A percentile compares a stretch with the other conserved stretches of the same genome.
These are phyloP conservation scores for Ypsolopha sequella DNA, from an alignment of 2,888 invertebrate genomes.

Conservation along the genomic window DNA sequence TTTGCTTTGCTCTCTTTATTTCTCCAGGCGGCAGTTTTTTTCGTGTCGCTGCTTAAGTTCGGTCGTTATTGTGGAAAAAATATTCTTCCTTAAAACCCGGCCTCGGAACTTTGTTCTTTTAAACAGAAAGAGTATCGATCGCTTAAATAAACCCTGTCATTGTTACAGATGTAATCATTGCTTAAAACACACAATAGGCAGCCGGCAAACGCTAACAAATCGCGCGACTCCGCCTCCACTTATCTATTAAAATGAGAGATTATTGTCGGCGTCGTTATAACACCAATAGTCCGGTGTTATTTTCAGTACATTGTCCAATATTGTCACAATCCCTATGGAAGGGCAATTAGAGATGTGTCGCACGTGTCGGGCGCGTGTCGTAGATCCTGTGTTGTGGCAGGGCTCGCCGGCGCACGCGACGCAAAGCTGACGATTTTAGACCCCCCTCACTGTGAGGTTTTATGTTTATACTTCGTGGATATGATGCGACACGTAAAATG, in stretches of 20 bases:
- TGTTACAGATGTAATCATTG: background rate
- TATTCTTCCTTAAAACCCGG: background rate
- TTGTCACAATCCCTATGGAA: conserved; percentile 62
- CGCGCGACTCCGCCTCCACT: conserved; percentile 59
- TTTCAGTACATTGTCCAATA: conserved; percentile 68
- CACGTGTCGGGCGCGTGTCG: conserved; percentile 61
- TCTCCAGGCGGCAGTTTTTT: conserved; percentile 66
- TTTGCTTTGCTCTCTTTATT: conserved; percentile 68
- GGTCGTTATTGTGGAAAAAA: conserved; percentile 1
- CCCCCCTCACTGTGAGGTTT: conserved; percentile 18
- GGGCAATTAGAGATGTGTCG: conserved; percentile 65
- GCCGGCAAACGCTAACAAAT: conserved; percentile 44
- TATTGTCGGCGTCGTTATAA: conserved; percentile 50
- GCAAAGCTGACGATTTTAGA: conserved; percentile 25
- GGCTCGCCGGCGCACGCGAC: conserved; percentile 28
- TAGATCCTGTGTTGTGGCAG: conserved; percentile 16
- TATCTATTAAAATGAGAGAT: conserved; percentile 70
- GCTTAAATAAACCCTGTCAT: too few species aligned
- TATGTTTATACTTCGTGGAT: conserved; percentile 49
- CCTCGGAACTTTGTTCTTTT: background rate
- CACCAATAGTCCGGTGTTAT: conserved; percentile 55
- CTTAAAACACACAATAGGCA: conserved; percentile 2
- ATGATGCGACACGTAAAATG: conserved; percentile 25
- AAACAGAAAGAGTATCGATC: background rate
- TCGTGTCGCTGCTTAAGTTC: conserved; percentile 43